Conservation (phyloP, 2,113 vertebrate species). For the Hyaena hyaena region DNA sequence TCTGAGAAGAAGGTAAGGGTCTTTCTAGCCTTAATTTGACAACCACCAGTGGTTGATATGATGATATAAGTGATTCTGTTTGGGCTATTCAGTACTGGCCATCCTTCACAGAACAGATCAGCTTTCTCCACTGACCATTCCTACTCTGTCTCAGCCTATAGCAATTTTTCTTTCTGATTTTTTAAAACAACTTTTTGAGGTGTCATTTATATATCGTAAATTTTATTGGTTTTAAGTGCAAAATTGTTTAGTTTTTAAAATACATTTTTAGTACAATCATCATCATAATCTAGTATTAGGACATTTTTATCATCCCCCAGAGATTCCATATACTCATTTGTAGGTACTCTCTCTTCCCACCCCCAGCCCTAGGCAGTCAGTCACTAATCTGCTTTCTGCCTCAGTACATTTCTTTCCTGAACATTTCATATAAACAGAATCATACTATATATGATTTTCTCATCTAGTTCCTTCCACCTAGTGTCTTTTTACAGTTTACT, state of each 20-base stretch:
- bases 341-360: fast-evolving
- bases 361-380: background rate
- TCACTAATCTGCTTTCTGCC: background rate
- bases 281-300: background rate
- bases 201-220: background rate
- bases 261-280: background rate
- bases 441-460: background rate
- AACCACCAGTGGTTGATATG: background rate
- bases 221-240: background rate
- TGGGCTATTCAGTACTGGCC: background rate
- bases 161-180: background rate
- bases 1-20: background rate
- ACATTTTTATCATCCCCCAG: background rate
- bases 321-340: background rate
- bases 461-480: background rate
- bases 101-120: background rate
- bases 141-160: background rate
- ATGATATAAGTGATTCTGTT: background rate
- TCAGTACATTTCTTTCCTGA: background rate
- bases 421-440: background rate
- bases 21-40: background rate
- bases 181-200: background rate
- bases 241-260: background rate
- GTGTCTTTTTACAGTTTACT: background rate
- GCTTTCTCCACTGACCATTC: background rate